phyloP scores from a whole-genome alignment of 1,140 invertebrate genomes.

The Spodoptera litura region DNA sequence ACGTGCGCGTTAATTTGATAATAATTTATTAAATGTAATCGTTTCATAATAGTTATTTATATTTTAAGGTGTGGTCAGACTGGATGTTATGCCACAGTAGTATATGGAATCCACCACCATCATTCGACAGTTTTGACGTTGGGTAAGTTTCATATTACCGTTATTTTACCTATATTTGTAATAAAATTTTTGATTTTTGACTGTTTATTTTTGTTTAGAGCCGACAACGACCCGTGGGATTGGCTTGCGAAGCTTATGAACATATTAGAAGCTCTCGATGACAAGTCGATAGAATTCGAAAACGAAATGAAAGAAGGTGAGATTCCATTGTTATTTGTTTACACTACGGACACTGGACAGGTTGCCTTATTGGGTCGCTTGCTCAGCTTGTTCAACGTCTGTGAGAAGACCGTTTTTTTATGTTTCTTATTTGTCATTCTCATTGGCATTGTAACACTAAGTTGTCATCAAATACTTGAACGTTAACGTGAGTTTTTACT shows the following conservation, averaged over 20 bases:
- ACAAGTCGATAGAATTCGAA: conserved; percentile 84
- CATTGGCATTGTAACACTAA: neutral
- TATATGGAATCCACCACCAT: conserved; percentile 95
- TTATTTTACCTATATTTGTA: conserved; percentile 1
- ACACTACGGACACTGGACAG: neutral
- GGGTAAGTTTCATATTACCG: conserved; percentile 88
- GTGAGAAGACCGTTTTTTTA: neutral
- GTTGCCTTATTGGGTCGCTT: conserved; percentile 4
- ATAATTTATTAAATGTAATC: conserved; percentile 36
- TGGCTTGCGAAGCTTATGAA: conserved; percentile 92
- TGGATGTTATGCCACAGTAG: conserved; percentile 95
- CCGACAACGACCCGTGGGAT: conserved; percentile 92
- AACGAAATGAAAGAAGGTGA: conserved; percentile 82
- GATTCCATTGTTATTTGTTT: conserved; percentile 16
- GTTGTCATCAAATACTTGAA: neutral
- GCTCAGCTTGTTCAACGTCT: neutral
- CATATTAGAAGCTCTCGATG: conserved; percentile 89
- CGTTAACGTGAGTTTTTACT: neutral
- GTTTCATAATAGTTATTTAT: conserved; percentile 44
- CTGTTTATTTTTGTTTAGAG: conserved; percentile 86
- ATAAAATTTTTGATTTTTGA: conserved; percentile 23
- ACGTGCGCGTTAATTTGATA: conserved; percentile 20
- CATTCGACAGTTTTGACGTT: conserved; percentile 91
- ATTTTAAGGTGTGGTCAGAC: conserved; percentile 92
- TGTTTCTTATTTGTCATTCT: conserved; percentile 5